Evolutionary conservation across 2,113 vertebrate genomes (phyloP), one percentile per base, ranked within the genome.

Genomic region (Pelusios castaneus): DNA sequence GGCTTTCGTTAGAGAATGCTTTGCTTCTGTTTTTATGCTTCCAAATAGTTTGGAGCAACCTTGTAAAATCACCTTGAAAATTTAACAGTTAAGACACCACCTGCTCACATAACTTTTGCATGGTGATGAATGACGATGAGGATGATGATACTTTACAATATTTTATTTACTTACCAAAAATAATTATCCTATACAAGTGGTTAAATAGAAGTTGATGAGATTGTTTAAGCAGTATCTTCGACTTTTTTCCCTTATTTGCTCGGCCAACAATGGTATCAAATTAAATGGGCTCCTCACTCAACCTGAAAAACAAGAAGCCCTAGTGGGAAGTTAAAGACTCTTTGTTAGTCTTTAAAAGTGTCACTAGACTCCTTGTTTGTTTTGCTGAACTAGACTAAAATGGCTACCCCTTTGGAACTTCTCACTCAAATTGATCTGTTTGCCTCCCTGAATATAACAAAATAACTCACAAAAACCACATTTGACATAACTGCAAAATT

Each of bases 131-230:
- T 9, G 43, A 5, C 34, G 34, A 67, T 10, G 58, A 86, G 43
- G 3, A 45, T 17, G 24, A 41, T 51, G 41, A 38, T 38, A 67
- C 63, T 8, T 16, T 84, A 16, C 14, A 52, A n/a, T 31, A 47
- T n/a, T 9, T 29, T 29, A 83, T 58, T 85, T 87, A 5, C 3
- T 75, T 21, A 85, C 70, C 24, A 56, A 34, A 89, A 79, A 87
- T 2, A 25, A 6, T 73, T 1, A 34, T 1, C 27, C 82, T 67
- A 49, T 5, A 8, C 0, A 0, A 84, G 3, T 70, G 56, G 75
- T 41, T 73, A 85, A 63, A 29, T 38, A 24, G 17, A 38, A 17
- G 31, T 52, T 88, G 47, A 56, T n/a, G 41, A 51, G 45, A 5
- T 13, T 87, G n/a, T 49, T 75, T 75, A 75, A 45, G 70, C 25